Base-by-base conservation (phyloP, 2,797 vertebrate species). In the Cossypha caffra region DNA sequence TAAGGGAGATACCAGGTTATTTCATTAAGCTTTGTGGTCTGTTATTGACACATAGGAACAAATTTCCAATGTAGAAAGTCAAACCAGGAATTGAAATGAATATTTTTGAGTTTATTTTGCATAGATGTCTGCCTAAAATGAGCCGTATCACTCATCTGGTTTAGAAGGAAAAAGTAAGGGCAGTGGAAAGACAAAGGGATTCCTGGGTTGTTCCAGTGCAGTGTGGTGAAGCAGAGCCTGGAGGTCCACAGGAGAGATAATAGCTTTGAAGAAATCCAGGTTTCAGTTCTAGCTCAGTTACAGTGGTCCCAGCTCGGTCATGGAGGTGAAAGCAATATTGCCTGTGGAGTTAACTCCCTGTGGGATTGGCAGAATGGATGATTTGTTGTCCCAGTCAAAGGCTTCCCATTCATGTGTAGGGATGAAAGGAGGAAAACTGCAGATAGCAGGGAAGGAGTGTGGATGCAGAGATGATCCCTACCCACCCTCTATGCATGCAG, bases 401-500 rank as follows among this genome's bases (percentile, higher is more conserved):
- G 64, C 91, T 93, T 96, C 81, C 68, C 69, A 18, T 29, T 47
- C 31, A 5, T 1, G 1, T 11, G 25, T 21, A 38, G 74, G 55
- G 37, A n/a, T 43, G 68, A 35, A 57, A 24, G 1, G 1, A 48
- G 78, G 59, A 19, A 73, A 77, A 6, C 47, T 31, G 35, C 43
- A 40, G 67, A 11, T 42, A 14, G 7, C 42, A n/a, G 77, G 92
- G 93, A 72, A 87, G 67, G 77, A 47, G 54, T 91, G 79, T 51
- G 59, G 67, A 35, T 74, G 58, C 66, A 64, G 5, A 87, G 57
- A 37, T 86, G 89, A 66, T 88, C 63, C 76, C 74, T 74, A 28
- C n/a, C 66, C 29, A 72, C 86, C 88, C 93, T 79, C 79, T 95
- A 74, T 78, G 94, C 92, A 94, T 97, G 96, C 93, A 84, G 95